Evolutionary conservation across 2,797 vertebrate species (phyloP).

Genomic region (Channallabes apus): DNA sequence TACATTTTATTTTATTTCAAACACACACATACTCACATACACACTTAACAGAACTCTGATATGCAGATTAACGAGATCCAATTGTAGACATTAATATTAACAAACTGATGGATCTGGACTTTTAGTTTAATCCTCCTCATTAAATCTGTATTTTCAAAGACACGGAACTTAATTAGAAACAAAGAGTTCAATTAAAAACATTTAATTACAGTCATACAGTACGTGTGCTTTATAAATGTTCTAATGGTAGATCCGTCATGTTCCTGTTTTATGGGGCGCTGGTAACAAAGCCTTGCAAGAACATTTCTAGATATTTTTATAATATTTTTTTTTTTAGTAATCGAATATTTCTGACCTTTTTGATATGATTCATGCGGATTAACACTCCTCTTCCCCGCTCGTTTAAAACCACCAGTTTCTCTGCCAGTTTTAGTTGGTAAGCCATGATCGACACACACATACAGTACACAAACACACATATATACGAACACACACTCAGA

Average conservation of each 20-base stretch:
- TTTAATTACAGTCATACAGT: neutral
- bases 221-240: neutral
- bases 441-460: slow-evolving; percentile 67
- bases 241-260: neutral
- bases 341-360: slow-evolving; percentile 78
- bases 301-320: neutral
- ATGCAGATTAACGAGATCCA: neutral
- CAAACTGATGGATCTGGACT: neutral
- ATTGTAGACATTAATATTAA: neutral
- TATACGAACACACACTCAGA: neutral
- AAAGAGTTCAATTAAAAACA: neutral
- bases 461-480: slow-evolving; percentile 14
- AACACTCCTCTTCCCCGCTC: slow-evolving; percentile 86
- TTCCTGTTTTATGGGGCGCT: slow-evolving; percentile 17
- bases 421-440: slow-evolving; percentile 89
- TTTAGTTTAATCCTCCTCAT: neutral
- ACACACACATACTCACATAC: neutral
- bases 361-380: slow-evolving; percentile 89
- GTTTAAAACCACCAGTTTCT: slow-evolving; percentile 89
- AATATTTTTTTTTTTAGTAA: neutral
- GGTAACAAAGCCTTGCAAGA: neutral
- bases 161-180: neutral
- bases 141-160: neutral
- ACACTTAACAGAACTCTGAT: neutral
- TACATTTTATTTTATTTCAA: neutral